Evolutionary conservation across 1,140 invertebrate genomes (phyloP), one percentile per base, ranked within the genome.

Genomic region (Nasonia longicornis): DNA sequence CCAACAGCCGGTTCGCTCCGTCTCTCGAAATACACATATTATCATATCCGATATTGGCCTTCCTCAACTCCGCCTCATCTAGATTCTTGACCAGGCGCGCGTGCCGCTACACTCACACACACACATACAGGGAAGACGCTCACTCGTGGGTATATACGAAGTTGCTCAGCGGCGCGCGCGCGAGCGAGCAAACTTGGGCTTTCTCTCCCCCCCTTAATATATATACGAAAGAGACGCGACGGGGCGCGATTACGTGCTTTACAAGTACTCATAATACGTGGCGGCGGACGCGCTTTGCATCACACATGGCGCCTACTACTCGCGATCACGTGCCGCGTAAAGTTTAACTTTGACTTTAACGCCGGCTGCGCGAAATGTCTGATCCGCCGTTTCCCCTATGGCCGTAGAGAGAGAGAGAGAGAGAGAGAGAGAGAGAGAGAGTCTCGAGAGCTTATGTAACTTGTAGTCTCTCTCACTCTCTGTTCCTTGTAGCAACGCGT

Each of bases 321-420:
- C 52, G 52, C 89, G 85, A 88, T 88, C 87, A 87, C 86, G 86
- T 83, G 12, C 84, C 83, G 81, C 79, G 88, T 89, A 90, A 90
- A 90, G 85, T 89, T 90, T 84, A 89, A 89, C 88, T 88, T 88
- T 83, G 86, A 87, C 83, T 86, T 85, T 81, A 86, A 89, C 88
- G 80, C 89, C 89, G 88, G 89, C 86, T 90, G 89, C 84, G 81
- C 87, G 85, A 85, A 90, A 90, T 90, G 89, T 90, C 89, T 85
- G 77, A 84, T 80, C 85, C 81, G 64, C 6, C 69, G 73, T 38
- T 48, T 58, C 81, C 82, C 67, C n/a, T 72, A 58, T 58, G 52
- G 52, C 52, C 16, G 4, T 4, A 52, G 48, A n/a, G 52, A 26
- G 26, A 26, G 1, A 26, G 26, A 26, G 26, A 26, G 52, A 26